Percentiles rank a stretch among this genome's conserved stretches.
phyloP scores from a whole-genome alignment of 2,797 vertebrate species.

The Notolepis coatsorum region DNA sequence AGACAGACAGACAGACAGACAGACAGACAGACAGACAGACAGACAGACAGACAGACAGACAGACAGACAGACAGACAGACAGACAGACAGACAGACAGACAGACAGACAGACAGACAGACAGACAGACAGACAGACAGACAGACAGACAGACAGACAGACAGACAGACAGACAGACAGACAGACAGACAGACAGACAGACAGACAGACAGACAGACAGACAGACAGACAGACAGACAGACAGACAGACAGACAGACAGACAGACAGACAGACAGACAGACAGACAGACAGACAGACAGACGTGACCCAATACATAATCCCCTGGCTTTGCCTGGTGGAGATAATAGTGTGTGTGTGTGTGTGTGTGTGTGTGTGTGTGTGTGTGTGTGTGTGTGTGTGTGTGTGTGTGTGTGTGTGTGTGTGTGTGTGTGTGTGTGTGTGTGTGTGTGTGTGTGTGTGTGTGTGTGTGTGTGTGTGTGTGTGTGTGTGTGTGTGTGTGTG shows the following conservation, averaged over 20 bases:
- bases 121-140: too few relatives aligned
- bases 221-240: not conserved
- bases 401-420: not conserved
- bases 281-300: too few relatives aligned
- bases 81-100: too few relatives aligned
- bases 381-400: not conserved
- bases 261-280: not conserved
- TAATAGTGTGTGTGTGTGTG: not conserved
- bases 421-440: not conserved
- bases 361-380: constrained; percentile 2
- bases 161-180: not conserved
- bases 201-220: not conserved
- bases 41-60: too few relatives aligned
- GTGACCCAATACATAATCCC: too few relatives aligned
- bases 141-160: too few relatives aligned
- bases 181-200: not conserved
- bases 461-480: not conserved
- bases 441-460: constrained; percentile 3
- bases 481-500: not conserved
- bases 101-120: too few relatives aligned
- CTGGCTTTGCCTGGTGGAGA: too few relatives aligned
- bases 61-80: too few relatives aligned
- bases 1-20: too few relatives aligned
- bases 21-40: too few relatives aligned
- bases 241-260: not conserved